phyloP scores from a whole-genome alignment of 2,113 vertebrate genomes.

The Gallinago jamesoni region DNA sequence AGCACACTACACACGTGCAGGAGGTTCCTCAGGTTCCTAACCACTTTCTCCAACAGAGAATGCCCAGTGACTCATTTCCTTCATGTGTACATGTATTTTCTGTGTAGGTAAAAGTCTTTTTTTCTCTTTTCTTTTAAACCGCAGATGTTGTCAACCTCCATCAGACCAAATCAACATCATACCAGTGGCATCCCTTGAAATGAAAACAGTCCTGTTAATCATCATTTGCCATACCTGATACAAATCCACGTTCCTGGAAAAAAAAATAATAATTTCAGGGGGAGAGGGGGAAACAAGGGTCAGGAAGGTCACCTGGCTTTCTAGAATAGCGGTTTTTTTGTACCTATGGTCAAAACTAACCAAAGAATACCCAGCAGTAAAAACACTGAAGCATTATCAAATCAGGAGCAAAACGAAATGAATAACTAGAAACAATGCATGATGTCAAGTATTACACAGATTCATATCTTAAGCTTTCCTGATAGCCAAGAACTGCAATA shows the following conservation, averaged over 20 bases:
- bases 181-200: not conserved
- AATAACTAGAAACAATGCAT: not conserved
- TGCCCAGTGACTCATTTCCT: not conserved
- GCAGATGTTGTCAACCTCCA: not conserved
- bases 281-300: not conserved
- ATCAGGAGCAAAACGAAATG: not conserved
- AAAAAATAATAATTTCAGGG: not conserved
- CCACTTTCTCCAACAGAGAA: not conserved
- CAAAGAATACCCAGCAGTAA: not conserved
- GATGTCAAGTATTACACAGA: not conserved
- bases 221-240: not conserved
- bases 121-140: not conserved
- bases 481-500: not conserved
- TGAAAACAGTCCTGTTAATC: not conserved
- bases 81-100: not conserved
- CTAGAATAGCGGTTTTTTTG: not conserved
- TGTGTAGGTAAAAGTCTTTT: not conserved
- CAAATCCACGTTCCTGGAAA: not conserved
- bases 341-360: not conserved
- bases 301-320: not conserved
- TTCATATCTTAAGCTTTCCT: not conserved
- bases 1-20: not conserved
- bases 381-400: not conserved
- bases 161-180: not conserved
- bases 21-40: not conserved